Evolutionary conservation across 1,140 invertebrate genomes (phyloP).

Genomic region (Cataglyphis hispanica): DNA sequence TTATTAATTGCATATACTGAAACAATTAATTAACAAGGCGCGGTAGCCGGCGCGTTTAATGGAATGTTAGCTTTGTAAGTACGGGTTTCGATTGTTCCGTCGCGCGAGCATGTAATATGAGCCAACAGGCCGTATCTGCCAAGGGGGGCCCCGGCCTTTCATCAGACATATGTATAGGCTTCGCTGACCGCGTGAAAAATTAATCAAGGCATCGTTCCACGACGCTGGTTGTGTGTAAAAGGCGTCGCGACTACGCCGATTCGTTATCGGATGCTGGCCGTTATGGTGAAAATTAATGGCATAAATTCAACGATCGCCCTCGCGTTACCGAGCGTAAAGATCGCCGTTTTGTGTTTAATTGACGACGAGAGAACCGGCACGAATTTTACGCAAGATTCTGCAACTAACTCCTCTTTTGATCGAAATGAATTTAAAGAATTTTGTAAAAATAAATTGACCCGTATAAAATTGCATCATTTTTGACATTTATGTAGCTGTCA

Average conservation of each 20-base stretch:
- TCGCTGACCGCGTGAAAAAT: conserved; percentile 83
- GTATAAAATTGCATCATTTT: background rate
- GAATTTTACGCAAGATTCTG: background rate
- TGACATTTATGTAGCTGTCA: background rate
- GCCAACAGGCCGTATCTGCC: conserved; percentile 83
- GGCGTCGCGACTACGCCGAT: conserved; percentile 39
- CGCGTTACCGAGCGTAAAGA: conserved; percentile 18
- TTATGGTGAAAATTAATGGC: conserved; percentile 32
- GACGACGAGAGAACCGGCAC: background rate
- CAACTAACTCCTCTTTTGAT: conserved; percentile 11
- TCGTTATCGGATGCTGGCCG: conserved; percentile 17
- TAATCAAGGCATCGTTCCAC: conserved; percentile 81
- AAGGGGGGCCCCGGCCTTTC: conserved; percentile 74
- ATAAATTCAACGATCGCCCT: conserved; percentile 36
- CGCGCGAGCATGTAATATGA: conserved; percentile 85
- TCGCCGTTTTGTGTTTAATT: conserved; percentile 38
- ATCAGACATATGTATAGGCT: conserved; percentile 67
- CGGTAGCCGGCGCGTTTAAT: conserved; percentile 69
- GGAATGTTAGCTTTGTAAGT: conserved; percentile 71
- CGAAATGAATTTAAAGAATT: conserved; percentile 11
- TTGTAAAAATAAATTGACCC: background rate
- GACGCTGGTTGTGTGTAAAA: conserved; percentile 73
- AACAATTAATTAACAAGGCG: conserved; percentile 18
- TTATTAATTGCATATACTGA: conserved; percentile 15
- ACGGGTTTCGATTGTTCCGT: conserved; percentile 82